phyloP scores from a whole-genome alignment of 2,888 invertebrate species.

The Dicyrtoma fusca region DNA sequence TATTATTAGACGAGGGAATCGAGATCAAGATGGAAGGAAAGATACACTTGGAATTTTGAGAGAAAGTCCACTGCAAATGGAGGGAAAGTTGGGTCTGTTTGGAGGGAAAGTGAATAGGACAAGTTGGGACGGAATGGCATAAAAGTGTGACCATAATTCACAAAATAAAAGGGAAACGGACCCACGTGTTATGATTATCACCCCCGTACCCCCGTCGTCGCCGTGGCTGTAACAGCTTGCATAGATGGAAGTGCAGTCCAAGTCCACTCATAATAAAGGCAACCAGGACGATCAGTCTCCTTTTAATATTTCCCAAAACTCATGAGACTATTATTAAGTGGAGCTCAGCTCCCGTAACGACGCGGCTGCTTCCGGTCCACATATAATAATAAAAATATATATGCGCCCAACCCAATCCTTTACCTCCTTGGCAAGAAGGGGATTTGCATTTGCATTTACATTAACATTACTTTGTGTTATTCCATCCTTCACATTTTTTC shows the following conservation, averaged over 20 bases:
- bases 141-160: slow-evolving; percentile 25
- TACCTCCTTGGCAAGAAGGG: no score
- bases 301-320: not conserved
- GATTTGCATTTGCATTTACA: no score
- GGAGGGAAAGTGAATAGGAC: not conserved
- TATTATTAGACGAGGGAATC: no score
- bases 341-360: no score
- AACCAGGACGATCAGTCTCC: no score
- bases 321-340: not conserved
- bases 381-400: no score
- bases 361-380: no score
- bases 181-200: slow-evolving; percentile 38
- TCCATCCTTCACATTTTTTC: no score
- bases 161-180: slow-evolving; percentile 24
- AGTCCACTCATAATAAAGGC: slow-evolving; percentile 7
- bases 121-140: not conserved
- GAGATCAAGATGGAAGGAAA: no score
- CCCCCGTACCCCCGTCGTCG: not conserved
- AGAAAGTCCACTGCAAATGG: not conserved
- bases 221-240: slow-evolving; percentile 18
- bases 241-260: slow-evolving; percentile 1
- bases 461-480: no score
- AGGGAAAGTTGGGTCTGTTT: not conserved
- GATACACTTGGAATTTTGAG: not conserved
- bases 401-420: no score